Evolutionary conservation across 2,113 vertebrate species (phyloP), one percentile per base, ranked within the genome.

Genomic region (Megaceryle torquata): DNA sequence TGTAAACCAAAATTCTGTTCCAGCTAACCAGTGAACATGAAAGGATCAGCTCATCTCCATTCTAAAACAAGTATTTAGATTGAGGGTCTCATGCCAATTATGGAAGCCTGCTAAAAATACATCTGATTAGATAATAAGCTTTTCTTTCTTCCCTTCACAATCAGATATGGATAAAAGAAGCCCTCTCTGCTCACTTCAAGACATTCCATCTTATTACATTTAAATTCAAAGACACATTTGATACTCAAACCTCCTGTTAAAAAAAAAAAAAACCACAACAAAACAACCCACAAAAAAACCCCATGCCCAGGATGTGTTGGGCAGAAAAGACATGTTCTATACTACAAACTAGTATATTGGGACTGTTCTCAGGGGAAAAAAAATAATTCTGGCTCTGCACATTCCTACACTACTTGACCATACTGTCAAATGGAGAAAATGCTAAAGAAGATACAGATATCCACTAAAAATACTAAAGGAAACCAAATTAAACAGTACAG

Each of bases 21-120:
- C 60, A 83, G 75, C 33, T 83, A 83, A 60, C 70, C 43, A 68
- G 18, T 7, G 35, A 93, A 86, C 65, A 81, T 48, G 53, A 90
- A 96, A 91, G 67, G 25, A 94, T 67, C 82, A 78, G 65, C 41
- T 86, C 91, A 96, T 83, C 88, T 81, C 43, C 90, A 65, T 64
- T 75, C 86, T 68, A 71, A 90, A 91, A 86, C 70, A 88, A 92
- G 69, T 24, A 60, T 39, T 88, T 46, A 86, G 68, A 95, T 6
- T 56, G 86, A 95, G 46, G 51, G 65, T 94, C 86, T 88, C 86
- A 84, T 70, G 92, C 68, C 88, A 94, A 44, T 95, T 94, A 93
- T 33, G 53, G 56, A 78, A 95, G 80, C n/a, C 51, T 79, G 72
- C 69, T 93, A 91, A 96, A 96, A 93, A 75, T 91, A 88, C 0